Evolutionary conservation across 2,113 vertebrate species (phyloP), one percentile per base, ranked within the genome.

Genomic region (Hypanus sabinus): DNA sequence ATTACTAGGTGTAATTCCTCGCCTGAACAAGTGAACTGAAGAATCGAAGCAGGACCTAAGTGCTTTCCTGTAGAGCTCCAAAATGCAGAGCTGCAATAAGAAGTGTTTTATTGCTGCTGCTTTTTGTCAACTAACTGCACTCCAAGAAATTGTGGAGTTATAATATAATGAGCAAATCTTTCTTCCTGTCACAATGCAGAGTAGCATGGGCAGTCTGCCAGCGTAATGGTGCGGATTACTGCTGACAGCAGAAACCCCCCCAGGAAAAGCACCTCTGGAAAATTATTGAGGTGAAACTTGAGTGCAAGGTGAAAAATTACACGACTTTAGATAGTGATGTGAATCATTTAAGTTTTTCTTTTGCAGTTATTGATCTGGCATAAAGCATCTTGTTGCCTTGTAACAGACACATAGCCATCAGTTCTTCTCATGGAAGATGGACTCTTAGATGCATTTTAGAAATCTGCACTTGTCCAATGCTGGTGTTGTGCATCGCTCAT

Each of bases 261-360:
- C 1, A 0, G 81, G 46, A 18, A 18, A 90, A 90, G 33, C n/a
- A 36, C 27, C 85, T 68, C 85, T 90, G 30, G 6, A 65, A 90
- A 90, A 18, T 90, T 90, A 68, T 20, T 33, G 85, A 65, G 60
- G 57, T 68, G 60, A 90, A 33, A 68, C 57, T n/a, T 62, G 12
- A 36, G 60, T 33, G 18, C 33, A 33, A 33, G 7, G 85, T 90
- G 85, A 90, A 90, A 90, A 90, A 90, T 90, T 30, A 90, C 30
- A 30, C 85, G 16, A 5, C 30, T 20, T 20, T 20, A 65, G 60
- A 33, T 68, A 18, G 85, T 90, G n/a, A 65, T 90, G 62, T 65
- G 85, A 90, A 90, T 90, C 85, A 68, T n/a, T 90, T 6, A 30
- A 90, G 85, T n/a, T 90, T 90, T 22, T 65, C 85, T 88, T 30